A percentile compares a stretch with the other conserved stretches of the same genome.
These are phyloP conservation scores for Protobothrops flavoviridis DNA, from an alignment of 2,113 vertebrate species.

Conservation along the genomic window DNA sequence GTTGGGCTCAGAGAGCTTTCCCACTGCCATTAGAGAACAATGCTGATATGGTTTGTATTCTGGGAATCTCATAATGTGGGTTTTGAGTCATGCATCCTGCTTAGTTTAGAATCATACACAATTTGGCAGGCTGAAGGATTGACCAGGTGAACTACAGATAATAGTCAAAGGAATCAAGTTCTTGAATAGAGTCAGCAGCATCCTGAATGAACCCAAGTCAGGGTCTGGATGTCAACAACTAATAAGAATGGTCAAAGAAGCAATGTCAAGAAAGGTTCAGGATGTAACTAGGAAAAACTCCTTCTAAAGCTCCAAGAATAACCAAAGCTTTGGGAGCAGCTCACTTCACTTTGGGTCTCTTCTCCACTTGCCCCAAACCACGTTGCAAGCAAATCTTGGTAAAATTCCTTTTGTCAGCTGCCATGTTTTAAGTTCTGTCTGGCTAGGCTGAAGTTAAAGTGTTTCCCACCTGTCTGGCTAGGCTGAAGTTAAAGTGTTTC, in stretches of 20 bases:
- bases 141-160: not conserved
- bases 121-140: not conserved
- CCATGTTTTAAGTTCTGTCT: not conserved
- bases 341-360: not conserved
- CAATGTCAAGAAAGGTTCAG: not conserved
- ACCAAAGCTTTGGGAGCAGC: not conserved
- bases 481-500: not conserved
- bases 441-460: not conserved
- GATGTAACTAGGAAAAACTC: not conserved
- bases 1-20: not conserved
- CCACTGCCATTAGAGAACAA: not conserved
- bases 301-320: not conserved
- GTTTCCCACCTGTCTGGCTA: not conserved
- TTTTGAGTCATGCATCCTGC: not conserved
- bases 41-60: not conserved
- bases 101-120: not conserved
- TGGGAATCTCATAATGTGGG: not conserved
- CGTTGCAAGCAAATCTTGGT: not conserved
- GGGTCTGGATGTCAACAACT: not conserved
- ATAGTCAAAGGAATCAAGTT: not conserved
- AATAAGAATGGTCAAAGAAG: not conserved
- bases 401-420: not conserved
- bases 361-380: not conserved
- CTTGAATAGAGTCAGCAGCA: not conserved
- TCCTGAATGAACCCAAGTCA: not conserved